Percentiles rank a stretch among this genome's conserved stretches.
Conservation (phyloP, 2,888 invertebrate species). For the Dromius quadrimaculatus region DNA sequence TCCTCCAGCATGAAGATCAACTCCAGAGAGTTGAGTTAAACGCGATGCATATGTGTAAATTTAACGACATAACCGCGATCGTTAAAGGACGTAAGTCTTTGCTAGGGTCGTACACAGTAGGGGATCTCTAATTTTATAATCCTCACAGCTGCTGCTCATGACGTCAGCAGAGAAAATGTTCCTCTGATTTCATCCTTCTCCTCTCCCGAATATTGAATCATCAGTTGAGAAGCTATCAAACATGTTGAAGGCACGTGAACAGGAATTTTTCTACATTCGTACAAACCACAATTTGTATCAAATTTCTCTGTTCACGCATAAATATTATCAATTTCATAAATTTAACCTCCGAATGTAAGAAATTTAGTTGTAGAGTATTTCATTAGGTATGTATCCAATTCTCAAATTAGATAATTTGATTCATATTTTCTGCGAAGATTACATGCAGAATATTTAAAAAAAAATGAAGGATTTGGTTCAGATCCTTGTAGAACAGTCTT, state of each 20-base stretch:
- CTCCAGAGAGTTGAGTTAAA: constrained; percentile 12
- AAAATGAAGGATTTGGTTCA: too few relatives aligned
- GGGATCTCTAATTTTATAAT: constrained; percentile 47
- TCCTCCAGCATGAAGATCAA: background rate
- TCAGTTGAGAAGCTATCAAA: background rate
- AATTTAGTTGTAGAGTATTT: too few relatives aligned
- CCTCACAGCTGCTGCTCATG: constrained; percentile 43
- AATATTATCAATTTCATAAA: background rate
- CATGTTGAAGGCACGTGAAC: background rate
- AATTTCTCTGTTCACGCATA: too few relatives aligned
- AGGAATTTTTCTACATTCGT: constrained; percentile 18
- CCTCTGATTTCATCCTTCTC: constrained; percentile 8
- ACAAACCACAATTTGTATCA: constrained; percentile 1
- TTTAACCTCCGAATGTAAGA: too few relatives aligned
- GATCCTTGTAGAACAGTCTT: too few relatives aligned
- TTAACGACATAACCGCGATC: constrained; percentile 24
- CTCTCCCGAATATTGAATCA: constrained; percentile 15
- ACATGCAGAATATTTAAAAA: too few relatives aligned
- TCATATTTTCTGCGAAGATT: too few relatives aligned
- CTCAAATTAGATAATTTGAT: too few relatives aligned
- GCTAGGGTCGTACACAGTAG: constrained; percentile 13
- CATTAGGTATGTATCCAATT: too few relatives aligned
- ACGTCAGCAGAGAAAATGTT: constrained; percentile 30
- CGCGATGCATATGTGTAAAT: constrained; percentile 27
- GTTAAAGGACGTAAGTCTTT: constrained; percentile 34